Conservation (phyloP, 2,113 vertebrate species). For the Monopterus albus region DNA sequence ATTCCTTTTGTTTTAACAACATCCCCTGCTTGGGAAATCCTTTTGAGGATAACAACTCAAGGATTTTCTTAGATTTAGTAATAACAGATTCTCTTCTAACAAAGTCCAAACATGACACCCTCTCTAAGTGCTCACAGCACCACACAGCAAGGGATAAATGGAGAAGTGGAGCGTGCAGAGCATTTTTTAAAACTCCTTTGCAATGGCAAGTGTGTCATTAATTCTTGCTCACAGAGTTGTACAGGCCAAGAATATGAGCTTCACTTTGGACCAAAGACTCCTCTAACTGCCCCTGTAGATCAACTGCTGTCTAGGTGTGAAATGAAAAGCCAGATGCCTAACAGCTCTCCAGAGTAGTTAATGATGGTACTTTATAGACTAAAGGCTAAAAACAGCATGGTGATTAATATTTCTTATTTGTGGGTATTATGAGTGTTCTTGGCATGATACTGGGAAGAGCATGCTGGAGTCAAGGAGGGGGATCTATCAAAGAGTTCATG, state of each 20-base stretch:
- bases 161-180: too few relatives aligned
- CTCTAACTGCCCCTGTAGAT: conserved; percentile 3
- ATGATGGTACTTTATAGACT: conserved; percentile 20
- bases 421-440: conserved; percentile 38
- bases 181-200: too few relatives aligned
- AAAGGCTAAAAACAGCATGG: conserved; percentile 43
- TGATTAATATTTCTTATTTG: conserved; percentile 61
- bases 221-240: too few relatives aligned
- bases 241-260: conserved; percentile 3
- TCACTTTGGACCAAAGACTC: conserved; percentile 13
- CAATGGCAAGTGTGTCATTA: too few relatives aligned
- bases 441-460: conserved; percentile 31
- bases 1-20: too few relatives aligned
- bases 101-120: too few relatives aligned
- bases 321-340: conserved; percentile 30
- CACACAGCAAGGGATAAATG: too few relatives aligned
- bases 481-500: conserved; percentile 66
- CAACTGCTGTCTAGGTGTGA: conserved; percentile 1
- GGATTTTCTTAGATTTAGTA: too few relatives aligned
- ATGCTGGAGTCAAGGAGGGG: conserved; percentile 26
- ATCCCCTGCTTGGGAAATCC: too few relatives aligned
- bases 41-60: too few relatives aligned
- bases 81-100: too few relatives aligned
- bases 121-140: too few relatives aligned
- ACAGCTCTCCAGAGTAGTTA: conserved; percentile 33